Evolutionary conservation across 1,140 invertebrate species (phyloP).

Genomic region (Calliphora vicina): DNA sequence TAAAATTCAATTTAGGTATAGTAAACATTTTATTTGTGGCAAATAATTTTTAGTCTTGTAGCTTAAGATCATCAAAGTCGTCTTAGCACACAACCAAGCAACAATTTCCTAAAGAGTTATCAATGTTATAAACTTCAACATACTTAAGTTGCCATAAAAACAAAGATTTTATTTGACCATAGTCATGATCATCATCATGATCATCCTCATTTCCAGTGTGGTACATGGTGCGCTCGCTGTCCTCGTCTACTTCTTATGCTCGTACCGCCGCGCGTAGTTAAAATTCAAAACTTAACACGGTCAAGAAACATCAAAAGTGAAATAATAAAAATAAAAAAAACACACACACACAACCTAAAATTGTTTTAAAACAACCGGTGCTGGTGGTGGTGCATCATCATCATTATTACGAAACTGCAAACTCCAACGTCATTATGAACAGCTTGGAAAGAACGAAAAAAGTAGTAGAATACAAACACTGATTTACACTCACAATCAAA

Average conservation of each 20-base stretch:
- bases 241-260: neutral
- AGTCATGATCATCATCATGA: neutral
- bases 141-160: conserved; percentile 62
- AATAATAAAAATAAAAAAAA: neutral
- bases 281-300: neutral
- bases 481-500: neutral
- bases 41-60: neutral
- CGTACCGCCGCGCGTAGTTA: neutral
- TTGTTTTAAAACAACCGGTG: neutral
- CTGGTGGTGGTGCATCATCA: neutral
- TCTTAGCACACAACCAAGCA: neutral
- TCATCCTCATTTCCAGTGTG: neutral
- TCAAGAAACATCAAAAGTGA: neutral
- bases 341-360: neutral
- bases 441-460: neutral
- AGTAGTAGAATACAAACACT: neutral
- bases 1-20: neutral
- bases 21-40: neutral
- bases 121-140: conserved; percentile 43
- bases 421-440: neutral
- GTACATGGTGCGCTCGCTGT: neutral
- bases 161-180: conserved; percentile 56
- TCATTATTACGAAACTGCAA: neutral
- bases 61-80: conserved; percentile 8
- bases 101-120: conserved; percentile 16